Base-by-base conservation (phyloP, 2,797 vertebrate species). In the Pogonophryne albipinna region DNA sequence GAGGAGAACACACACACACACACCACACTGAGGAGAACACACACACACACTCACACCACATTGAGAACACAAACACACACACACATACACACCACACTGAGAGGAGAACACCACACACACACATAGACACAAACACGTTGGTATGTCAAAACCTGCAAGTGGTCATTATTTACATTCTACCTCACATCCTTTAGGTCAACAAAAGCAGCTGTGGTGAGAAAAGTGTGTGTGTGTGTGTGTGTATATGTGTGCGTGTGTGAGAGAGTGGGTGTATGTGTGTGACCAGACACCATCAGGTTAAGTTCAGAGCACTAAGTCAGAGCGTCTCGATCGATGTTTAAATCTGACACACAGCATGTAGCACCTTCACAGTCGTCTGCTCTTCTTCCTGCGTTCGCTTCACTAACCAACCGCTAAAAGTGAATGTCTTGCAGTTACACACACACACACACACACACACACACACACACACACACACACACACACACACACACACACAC, bases 141-240 rank as follows among this genome's bases (percentile, higher is more conserved):
- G 58, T 53, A 85, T 73, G 70, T 76, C 41, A 65, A 69, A 34
- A 71, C 55, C 87, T 85, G 80, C 50, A 20, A 63, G 86, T 41
- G 67, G 69, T 78, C 67, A 87, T 92, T 88, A 90, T 81, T 80
- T 65, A 79, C 75, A 80, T 90, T 79, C 87, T 87, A 31, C 31
- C 34, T 69, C 77, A 90, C 83, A 85, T 89, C 84, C 80, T 63
- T 74, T 41, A 31, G 20, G 38, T 71, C 8, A 42, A 59, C 47
- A 72, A 46, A 62, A 45, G 19, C 65, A 31, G 68, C 56, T 58
- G 68, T 68, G 45, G 4, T 44, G 45, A 19, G 46, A 50, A 44
- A 31, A 10, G 56, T 15, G 31, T 34, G 44, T 34, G 16, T 58
- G 60, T 49, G 44, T 38, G 52, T 45, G 77, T 56, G 50, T 31